Evolutionary conservation across 2,888 invertebrate genomes (phyloP).

Genomic region (Plemyria rubiginata): DNA sequence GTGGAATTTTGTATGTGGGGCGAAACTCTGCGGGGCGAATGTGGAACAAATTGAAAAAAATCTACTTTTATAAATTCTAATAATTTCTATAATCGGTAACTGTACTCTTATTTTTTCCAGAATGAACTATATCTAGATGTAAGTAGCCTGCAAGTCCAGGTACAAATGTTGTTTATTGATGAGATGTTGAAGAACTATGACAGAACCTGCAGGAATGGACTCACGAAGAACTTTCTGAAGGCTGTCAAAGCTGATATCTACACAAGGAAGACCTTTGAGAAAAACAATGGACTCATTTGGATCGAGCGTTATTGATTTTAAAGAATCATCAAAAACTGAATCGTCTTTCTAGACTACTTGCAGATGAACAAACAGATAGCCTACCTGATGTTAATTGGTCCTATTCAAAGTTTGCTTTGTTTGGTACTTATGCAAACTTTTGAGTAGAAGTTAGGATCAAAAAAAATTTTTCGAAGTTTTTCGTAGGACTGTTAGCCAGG

Average conservation of each 20-base stretch:
- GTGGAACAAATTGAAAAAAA: too few relatives aligned
- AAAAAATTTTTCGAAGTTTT: too few relatives aligned
- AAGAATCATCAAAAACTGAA: neutral
- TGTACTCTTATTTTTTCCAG: neutral
- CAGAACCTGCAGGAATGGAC: neutral
- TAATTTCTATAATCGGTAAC: too few relatives aligned
- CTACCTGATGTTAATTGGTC: neutral
- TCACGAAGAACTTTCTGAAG: constrained; percentile 1
- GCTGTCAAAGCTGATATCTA: neutral
- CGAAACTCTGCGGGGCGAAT: too few relatives aligned
- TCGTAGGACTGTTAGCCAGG: too few relatives aligned
- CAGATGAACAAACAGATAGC: too few relatives aligned
- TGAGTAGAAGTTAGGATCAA: too few relatives aligned
- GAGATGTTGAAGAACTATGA: neutral
- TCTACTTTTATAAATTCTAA: too few relatives aligned
- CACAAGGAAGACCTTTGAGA: constrained; percentile 3
- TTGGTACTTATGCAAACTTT: too few relatives aligned
- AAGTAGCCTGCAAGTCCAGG: neutral
- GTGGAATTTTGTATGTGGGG: too few relatives aligned
- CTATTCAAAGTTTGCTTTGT: too few relatives aligned
- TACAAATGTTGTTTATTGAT: constrained; percentile 3
- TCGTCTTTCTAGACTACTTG: too few relatives aligned
- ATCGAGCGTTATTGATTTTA: neutral
- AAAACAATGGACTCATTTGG: neutral
- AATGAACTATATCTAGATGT: constrained; percentile 9